These are phyloP conservation scores for Actinia tenebrosa DNA, from an alignment of 64 coral and sea anemone genomes.

Conservation along the genomic window DNA sequence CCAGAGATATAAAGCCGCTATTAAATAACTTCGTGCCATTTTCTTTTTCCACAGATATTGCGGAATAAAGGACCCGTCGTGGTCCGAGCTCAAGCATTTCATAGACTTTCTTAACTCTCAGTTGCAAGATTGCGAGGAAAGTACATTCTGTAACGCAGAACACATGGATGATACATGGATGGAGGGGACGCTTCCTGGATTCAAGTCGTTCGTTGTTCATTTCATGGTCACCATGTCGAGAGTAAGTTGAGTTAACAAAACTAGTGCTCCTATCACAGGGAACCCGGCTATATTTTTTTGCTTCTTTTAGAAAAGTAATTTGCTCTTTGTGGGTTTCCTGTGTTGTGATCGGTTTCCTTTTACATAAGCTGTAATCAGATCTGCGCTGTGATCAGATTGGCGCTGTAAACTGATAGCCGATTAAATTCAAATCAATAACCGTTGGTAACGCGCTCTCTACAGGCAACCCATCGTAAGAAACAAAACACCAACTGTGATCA, in stretches of 20 bases:
- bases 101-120: constrained; percentile 82
- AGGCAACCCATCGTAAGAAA: too few relatives aligned
- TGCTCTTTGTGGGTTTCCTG: too few relatives aligned
- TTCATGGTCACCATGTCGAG: constrained; percentile 92
- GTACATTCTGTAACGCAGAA: constrained; percentile 37
- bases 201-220: constrained; percentile 67
- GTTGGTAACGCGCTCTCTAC: too few relatives aligned
- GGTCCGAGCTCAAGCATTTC: constrained; percentile 84
- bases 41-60: constrained; percentile 54
- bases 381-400: too few relatives aligned
- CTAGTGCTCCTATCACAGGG: neutral
- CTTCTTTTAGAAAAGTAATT: too few relatives aligned
- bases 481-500: too few relatives aligned
- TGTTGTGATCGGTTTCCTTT: too few relatives aligned
- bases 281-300: too few relatives aligned
- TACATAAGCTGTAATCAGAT: too few relatives aligned
- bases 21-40: neutral
- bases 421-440: too few relatives aligned
- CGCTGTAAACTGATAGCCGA: too few relatives aligned
- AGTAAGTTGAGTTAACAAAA: constrained; percentile 35
- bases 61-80: constrained; percentile 80
- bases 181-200: constrained; percentile 42
- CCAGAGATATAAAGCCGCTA: too few relatives aligned
- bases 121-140: constrained; percentile 72
- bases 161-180: constrained; percentile 24